Evolutionary conservation across 2,888 invertebrate species (phyloP), one percentile per base, ranked within the genome.

Genomic region (Clepsis dumicolana): DNA sequence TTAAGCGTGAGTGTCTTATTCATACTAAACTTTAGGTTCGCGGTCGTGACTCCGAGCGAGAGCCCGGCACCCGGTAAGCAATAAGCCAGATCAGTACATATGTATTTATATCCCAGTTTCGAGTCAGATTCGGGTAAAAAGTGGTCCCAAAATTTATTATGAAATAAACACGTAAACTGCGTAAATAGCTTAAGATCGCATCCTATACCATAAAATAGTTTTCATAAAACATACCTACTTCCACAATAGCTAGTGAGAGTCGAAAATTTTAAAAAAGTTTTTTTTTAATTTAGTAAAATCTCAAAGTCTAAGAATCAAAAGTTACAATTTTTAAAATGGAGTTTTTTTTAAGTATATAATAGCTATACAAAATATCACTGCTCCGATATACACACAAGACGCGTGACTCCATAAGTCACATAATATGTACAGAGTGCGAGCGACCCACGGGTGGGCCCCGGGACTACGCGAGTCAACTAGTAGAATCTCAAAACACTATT

Each of bases 91-190:
- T 62, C 73, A 71, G 70, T 71, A 74, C 73, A 74, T 65, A 44
- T 44, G 44, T 18, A 16, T 18, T 74, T 74, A 74, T 75, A 77
- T 79, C 78, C 79, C 78, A 78, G 77, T 74, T 76, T 75, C 76
- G 75, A 79, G 78, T 78, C 73, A 80, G 80, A 82, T 79, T 80
- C 77, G 80, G 83, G 82, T 80, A 84, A 82, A n/a, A 83, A 89
- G 85, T 93, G 93, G 93, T 93, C 93, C 93, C 93, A 92, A 92
- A 90, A 89, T 91, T 90, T 90, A 90, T 85, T 91, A 91, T 90
- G 90, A 93, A 91, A 87, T 84, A 86, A 90, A 90, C 87, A 86
- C 84, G 81, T 81, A 82, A 85, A 84, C 86, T 82, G 86, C 81
- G 83, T 77, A 77, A 69, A 65, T 65, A 63, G 70, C 66, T 53